phyloP scores from a whole-genome alignment of 2,113 vertebrate genomes.

The Chascanopsetta lugubris region DNA sequence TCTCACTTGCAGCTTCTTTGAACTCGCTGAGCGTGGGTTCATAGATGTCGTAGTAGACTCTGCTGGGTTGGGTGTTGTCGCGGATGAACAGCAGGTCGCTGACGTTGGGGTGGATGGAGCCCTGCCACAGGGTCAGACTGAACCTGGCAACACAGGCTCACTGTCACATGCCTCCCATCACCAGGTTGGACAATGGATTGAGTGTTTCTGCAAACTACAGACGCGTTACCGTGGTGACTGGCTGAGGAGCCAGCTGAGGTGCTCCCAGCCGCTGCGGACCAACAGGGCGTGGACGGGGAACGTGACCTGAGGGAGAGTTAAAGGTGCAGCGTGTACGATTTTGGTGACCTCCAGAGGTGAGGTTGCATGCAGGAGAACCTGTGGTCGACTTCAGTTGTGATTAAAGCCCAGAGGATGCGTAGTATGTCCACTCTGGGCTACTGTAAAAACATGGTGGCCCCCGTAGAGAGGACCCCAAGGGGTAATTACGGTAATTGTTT shows the following conservation, averaged over 20 bases:
- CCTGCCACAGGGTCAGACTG: conserved; percentile 88
- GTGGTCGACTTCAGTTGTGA: no score
- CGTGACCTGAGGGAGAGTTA: conserved; percentile 78
- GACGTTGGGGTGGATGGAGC: conserved; percentile 72
- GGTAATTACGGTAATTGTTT: no score
- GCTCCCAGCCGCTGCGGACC: conserved; percentile 80
- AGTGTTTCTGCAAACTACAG: no score
- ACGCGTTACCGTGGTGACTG: conserved; percentile 82
- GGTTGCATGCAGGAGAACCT: no score
- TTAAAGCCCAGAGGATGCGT: no score
- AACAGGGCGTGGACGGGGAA: conserved; percentile 83
- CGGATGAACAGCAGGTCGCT: conserved; percentile 85
- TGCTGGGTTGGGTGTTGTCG: conserved; percentile 80
- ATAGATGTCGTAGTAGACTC: conserved; percentile 88
- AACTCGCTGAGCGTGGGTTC: conserved; percentile 85
- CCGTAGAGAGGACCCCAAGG: no score
- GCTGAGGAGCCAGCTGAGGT: conserved; percentile 87
- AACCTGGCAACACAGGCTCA: conserved; percentile 72
- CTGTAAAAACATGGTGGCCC: no score
- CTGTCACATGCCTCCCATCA: background rate
- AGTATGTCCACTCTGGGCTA: no score
- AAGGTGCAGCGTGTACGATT: no score
- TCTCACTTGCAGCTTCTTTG: conserved; percentile 81
- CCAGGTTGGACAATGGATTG: no score
- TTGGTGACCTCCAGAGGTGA: no score